phyloP scores from a whole-genome alignment of 2,797 vertebrate species.

The Cheracebus regulus region DNA sequence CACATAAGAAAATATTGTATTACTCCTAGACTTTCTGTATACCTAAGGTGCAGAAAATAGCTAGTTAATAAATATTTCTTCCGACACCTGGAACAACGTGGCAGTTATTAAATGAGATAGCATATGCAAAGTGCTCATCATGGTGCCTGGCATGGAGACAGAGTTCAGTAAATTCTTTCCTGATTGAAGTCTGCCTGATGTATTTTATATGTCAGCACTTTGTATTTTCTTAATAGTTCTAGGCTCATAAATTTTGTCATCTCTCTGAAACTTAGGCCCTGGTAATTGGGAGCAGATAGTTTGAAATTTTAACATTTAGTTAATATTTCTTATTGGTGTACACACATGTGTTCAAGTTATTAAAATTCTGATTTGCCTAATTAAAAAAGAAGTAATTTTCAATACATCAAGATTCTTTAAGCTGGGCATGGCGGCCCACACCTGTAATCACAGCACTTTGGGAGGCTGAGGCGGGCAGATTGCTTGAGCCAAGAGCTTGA shows the following conservation, averaged over 20 bases:
- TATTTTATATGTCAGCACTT: neutral
- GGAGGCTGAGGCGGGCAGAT: neutral
- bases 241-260: neutral
- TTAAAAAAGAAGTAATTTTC: slow-evolving; percentile 30
- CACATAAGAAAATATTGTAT: neutral
- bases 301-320: neutral
- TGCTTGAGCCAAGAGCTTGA: neutral
- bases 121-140: neutral
- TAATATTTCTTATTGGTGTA: neutral
- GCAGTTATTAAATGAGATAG: neutral
- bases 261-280: neutral
- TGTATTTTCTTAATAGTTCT: neutral
- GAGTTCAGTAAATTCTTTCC: neutral
- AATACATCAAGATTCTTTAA: neutral
- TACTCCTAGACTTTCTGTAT: neutral
- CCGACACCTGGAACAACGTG: neutral
- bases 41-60: neutral
- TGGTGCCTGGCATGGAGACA: neutral
- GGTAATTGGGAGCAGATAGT: neutral
- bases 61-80: neutral
- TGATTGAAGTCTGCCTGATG: neutral
- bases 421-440: neutral
- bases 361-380: slow-evolving; percentile 6
- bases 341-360: neutral
- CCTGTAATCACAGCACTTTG: neutral